Percentiles rank a stretch among this genome's conserved stretches.
Conservation (phyloP, 2,797 vertebrate genomes). For the Leptatherina wallacei region DNA sequence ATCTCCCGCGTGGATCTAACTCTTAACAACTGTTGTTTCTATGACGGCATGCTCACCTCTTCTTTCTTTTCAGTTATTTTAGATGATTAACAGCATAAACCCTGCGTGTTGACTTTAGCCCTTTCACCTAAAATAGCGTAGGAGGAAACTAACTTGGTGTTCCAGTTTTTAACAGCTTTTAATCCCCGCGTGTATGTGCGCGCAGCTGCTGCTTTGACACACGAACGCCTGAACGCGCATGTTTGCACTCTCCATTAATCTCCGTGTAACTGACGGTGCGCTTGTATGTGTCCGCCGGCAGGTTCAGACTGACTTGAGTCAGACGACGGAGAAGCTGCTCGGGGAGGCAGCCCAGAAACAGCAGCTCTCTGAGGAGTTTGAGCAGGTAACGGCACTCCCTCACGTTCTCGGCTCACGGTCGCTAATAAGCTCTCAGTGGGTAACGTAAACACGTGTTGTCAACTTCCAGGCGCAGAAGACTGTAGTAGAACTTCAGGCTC, state of each 20-base stretch:
- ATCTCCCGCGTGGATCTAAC: slow-evolving; percentile 48
- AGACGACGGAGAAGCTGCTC: slow-evolving; percentile 78
- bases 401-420: not conserved
- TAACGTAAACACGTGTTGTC: slow-evolving; percentile 14
- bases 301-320: slow-evolving; percentile 85
- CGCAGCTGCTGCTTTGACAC: slow-evolving; percentile 19
- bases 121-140: slow-evolving; percentile 18
- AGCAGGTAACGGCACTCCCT: slow-evolving; percentile 82
- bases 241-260: not conserved
- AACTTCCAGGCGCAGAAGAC: slow-evolving; percentile 84
- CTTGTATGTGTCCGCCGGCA: slow-evolving; percentile 54
- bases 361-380: slow-evolving; percentile 84
- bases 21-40: slow-evolving; percentile 59
- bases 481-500: slow-evolving; percentile 84
- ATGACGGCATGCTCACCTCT: slow-evolving; percentile 57
- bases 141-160: slow-evolving; percentile 54
- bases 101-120: slow-evolving; percentile 15
- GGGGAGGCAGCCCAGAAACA: slow-evolving; percentile 81
- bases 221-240: slow-evolving; percentile 33
- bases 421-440: not conserved
- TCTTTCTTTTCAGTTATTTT: slow-evolving; percentile 21
- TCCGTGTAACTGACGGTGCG: slow-evolving; percentile 1
- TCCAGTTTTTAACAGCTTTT: slow-evolving; percentile 45
- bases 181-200: slow-evolving; percentile 22
- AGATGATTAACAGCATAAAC: slow-evolving; percentile 22